Evolutionary conservation across 2,888 invertebrate genomes (phyloP).

Genomic region (Aradus depressus): DNA sequence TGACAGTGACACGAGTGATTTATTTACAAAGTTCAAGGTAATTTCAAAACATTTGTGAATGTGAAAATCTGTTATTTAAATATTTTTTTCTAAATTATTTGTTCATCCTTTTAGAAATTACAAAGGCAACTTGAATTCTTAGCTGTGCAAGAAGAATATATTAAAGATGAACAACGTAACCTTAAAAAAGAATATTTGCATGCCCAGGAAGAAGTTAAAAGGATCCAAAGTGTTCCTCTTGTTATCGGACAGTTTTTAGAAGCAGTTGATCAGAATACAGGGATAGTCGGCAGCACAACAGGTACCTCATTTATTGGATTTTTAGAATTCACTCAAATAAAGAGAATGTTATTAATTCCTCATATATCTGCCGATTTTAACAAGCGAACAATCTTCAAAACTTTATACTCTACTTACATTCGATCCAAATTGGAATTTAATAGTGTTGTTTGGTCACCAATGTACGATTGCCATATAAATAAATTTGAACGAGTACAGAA

Average conservation of each 20-base stretch:
- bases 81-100: neutral
- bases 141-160: slow-evolving; percentile 98
- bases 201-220: slow-evolving; percentile 95
- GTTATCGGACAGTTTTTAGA: slow-evolving; percentile 99
- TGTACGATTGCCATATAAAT: too few species aligned
- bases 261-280: slow-evolving; percentile 98
- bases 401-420: too few species aligned
- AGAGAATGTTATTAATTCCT: too few species aligned
- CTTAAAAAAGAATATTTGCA: slow-evolving; percentile 97
- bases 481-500: too few species aligned
- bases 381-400: too few species aligned
- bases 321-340: too few species aligned
- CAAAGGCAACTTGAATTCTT: slow-evolving; percentile 93
- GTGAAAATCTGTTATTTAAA: neutral
- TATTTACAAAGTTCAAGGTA: slow-evolving; percentile 93
- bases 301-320: slow-evolving; percentile 28
- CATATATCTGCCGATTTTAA: too few species aligned
- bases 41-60: neutral
- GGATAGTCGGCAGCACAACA: slow-evolving; percentile 97
- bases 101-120: slow-evolving; percentile 56
- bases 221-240: slow-evolving; percentile 96
- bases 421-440: too few species aligned
- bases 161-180: slow-evolving; percentile 98
- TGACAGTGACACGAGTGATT: slow-evolving; percentile 79
- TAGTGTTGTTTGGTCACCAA: too few species aligned